These are phyloP conservation scores for Triplophysa yarkandensis DNA, from an alignment of 2,797 vertebrate genomes.

Conservation along the genomic window DNA sequence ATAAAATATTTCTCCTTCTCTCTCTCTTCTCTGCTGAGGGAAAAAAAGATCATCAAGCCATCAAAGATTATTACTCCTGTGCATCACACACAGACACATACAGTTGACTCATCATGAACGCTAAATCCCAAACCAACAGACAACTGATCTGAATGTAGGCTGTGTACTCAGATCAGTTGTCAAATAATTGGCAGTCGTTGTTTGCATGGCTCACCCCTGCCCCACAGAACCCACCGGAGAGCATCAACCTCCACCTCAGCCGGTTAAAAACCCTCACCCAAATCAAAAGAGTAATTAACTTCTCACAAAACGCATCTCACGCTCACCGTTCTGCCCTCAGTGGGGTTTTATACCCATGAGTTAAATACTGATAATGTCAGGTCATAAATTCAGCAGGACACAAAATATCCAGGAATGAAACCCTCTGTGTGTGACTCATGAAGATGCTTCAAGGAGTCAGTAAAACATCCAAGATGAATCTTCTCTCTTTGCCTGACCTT, in stretches of 20 bases:
- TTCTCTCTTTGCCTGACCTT: constrained; percentile 21
- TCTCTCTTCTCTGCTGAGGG: constrained; percentile 12
- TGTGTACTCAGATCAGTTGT: too few relatives aligned
- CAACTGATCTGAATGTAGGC: background rate
- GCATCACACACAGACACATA: constrained; percentile 1
- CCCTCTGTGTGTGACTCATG: constrained; percentile 12
- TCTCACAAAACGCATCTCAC: constrained; percentile 23
- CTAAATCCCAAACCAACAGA: constrained; percentile 1
- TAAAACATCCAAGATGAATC: constrained; percentile 14
- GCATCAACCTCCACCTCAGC: constrained; percentile 37
- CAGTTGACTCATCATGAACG: constrained; percentile 11
- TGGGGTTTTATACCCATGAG: constrained; percentile 29
- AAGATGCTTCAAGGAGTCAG: constrained; percentile 1
- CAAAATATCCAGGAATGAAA: constrained; percentile 13
- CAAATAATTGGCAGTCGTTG: constrained; percentile 35
- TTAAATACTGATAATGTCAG: constrained; percentile 40
- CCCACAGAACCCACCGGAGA: constrained; percentile 15
- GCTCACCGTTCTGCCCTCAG: constrained; percentile 16
- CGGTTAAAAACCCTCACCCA: constrained; percentile 40
- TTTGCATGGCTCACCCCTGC: too few relatives aligned
- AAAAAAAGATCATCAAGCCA: constrained; percentile 12
- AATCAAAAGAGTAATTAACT: constrained; percentile 57
- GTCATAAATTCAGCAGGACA: constrained; percentile 42
- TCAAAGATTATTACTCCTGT: constrained; percentile 1
- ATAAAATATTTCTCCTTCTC: background rate